These are phyloP conservation scores for Sterrhoptilus dennistouni DNA, from an alignment of 2,113 vertebrate genomes.

Conservation along the genomic window DNA sequence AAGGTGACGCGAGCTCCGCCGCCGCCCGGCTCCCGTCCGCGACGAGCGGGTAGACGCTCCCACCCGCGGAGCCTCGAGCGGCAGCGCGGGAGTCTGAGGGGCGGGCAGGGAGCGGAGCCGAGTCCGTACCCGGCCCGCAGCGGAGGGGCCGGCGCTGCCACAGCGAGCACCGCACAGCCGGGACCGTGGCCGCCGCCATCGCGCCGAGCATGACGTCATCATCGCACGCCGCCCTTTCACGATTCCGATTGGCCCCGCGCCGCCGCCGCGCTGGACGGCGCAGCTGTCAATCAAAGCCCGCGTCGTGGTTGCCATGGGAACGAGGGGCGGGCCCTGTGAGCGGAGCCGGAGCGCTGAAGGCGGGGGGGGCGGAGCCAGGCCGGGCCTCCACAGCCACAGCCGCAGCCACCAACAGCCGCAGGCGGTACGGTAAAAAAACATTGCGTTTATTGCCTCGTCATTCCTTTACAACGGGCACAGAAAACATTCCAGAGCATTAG, in stretches of 20 bases:
- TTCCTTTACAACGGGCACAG: too few species aligned
- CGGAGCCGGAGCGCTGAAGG: neutral
- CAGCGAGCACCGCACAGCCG: neutral
- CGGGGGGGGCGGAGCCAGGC: rapidly evolving
- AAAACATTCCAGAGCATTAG: neutral
- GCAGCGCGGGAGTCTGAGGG: neutral
- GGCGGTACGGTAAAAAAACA: neutral
- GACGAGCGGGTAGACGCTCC: neutral
- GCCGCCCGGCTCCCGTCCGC: rapidly evolving
- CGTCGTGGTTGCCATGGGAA: neutral
- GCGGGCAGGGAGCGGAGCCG: neutral
- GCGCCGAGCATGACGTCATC: neutral
- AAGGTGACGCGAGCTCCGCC: neutral
- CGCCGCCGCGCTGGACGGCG: neutral
- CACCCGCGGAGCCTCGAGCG: too few species aligned
- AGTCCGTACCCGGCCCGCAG: neutral
- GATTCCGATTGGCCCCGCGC: neutral
- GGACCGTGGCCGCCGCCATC: neutral
- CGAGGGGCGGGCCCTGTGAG: too few species aligned
- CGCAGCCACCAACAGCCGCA: rapidly evolving
- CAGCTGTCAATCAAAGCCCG: neutral
- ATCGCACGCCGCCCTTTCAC: rapidly evolving
- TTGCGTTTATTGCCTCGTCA: neutral
- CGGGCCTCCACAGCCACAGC: rapidly evolving
- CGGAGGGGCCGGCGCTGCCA: neutral